Base-by-base conservation (phyloP, 2,113 vertebrate species). In the Recurvirostra avosetta region DNA sequence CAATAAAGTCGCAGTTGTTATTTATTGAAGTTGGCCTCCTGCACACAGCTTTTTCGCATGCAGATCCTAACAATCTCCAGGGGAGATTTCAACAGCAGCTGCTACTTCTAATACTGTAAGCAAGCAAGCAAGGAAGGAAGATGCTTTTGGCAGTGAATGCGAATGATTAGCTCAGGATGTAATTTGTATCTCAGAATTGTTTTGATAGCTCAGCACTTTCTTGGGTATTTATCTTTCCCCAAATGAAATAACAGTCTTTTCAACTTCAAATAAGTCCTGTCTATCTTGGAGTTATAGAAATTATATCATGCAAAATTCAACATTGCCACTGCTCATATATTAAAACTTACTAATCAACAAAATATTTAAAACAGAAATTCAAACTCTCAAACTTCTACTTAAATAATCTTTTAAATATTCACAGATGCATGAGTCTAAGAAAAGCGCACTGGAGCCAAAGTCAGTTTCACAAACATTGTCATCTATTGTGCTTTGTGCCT, bases 121-220 rank as follows among this genome's bases (percentile, higher is more conserved):
- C 72, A 92, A 96, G 96, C 82, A 94, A 96, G 92, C 72, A 92
- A 96, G 96, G 86, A 94, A 96, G 92, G 82, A 97, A 93, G 90
- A 95, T 77, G 92, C 63, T 94, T 96, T 96, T 95, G 94, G 86
- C 88, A 92, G 68, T 97, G 96, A 95, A 96, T 96, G 47, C 0
- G 52, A 97, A 94, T 97, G 95, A 96, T 96, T 96, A 96, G 92
- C 78, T 94, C 93, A 97, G 96, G 94, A 95, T 97, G 94, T 90
- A 94, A 96, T 97, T 96, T 97, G 90, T 96, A 86, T 94, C 82
- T 86, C 94, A 95, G 92, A 96, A 96, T 95, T 95, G 95, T 97
- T 97, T 95, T 93, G 72, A 93, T 92, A 96, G 86, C 86, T 95
- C 95, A 96, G 94, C 96, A 96, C 53, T 96, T 96, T 96, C 94